These are phyloP conservation scores for Aptenodytes forsteri DNA, from an alignment of 2,113 vertebrate species.

Conservation along the genomic window DNA sequence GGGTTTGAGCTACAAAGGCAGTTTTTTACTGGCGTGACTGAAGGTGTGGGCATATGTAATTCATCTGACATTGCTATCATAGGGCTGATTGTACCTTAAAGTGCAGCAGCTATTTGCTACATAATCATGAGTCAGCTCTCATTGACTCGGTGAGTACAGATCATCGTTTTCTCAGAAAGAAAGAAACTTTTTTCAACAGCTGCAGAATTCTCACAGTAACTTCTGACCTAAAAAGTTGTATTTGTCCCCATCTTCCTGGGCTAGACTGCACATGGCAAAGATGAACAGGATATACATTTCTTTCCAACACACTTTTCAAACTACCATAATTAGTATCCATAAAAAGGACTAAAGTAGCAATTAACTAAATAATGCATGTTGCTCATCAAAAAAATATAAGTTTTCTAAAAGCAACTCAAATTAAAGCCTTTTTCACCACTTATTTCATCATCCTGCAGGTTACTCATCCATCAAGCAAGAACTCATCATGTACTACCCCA, in stretches of 20 bases:
- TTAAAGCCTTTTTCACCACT: neutral
- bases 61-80: neutral
- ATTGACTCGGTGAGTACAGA: neutral
- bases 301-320: neutral
- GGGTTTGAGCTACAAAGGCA: neutral
- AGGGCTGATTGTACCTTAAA: neutral
- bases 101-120: neutral
- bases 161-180: neutral
- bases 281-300: neutral
- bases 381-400: neutral
- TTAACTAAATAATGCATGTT: conserved; percentile 45
- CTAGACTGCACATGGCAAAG: neutral
- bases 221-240: neutral
- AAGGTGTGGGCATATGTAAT: neutral
- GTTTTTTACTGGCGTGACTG: neutral
- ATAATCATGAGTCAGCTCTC: conserved; percentile 12
- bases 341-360: conserved; percentile 21
- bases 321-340: neutral
- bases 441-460: neutral
- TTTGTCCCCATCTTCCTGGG: neutral
- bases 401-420: neutral
- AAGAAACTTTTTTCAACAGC: neutral
- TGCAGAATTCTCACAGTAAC: neutral
- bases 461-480: neutral
- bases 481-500: neutral